Percentiles rank a stretch among this genome's conserved stretches.
Conservation (phyloP, 2,888 invertebrate species). For the Drosophila vallismaia region DNA sequence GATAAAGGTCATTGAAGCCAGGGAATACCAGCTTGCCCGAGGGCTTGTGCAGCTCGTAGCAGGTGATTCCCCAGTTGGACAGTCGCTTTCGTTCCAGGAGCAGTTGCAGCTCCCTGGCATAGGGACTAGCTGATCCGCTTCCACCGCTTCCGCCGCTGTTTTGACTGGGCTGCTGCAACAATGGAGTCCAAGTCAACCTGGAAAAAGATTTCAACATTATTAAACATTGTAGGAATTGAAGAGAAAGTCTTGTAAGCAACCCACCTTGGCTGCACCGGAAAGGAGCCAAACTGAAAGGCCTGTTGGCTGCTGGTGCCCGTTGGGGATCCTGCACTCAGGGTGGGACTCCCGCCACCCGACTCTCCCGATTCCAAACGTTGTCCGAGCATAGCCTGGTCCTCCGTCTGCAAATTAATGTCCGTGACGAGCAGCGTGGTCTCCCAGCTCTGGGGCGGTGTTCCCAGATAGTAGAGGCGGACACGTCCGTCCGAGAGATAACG, state of each 20-base stretch:
- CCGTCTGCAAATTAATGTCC: constrained; percentile 87
- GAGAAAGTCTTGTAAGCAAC: too few relatives aligned
- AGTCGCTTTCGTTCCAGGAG: constrained; percentile 96
- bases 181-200: constrained; percentile 91
- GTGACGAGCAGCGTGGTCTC: constrained; percentile 95
- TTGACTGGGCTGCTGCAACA: constrained; percentile 91
- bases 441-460: constrained; percentile 94
- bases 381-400: constrained; percentile 68
- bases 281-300: constrained; percentile 45
- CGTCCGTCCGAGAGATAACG: constrained; percentile 91
- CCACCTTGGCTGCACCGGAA: constrained; percentile 51
- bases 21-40: constrained; percentile 96
- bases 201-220: neutral
- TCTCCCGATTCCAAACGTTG: constrained; percentile 50
- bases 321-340: constrained; percentile 55
- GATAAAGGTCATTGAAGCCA: constrained; percentile 94
- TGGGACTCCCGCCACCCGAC: constrained; percentile 42
- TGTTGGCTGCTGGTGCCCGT: constrained; percentile 40
- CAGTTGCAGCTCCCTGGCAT: constrained; percentile 95
- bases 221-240: too few relatives aligned
- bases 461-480: constrained; percentile 94
- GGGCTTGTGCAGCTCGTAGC: constrained; percentile 93
- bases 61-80: constrained; percentile 96
- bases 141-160: constrained; percentile 81
- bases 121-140: constrained; percentile 83